These are phyloP conservation scores for Bombus difficillimus DNA, from an alignment of 1,140 invertebrate genomes.

Conservation along the genomic window DNA sequence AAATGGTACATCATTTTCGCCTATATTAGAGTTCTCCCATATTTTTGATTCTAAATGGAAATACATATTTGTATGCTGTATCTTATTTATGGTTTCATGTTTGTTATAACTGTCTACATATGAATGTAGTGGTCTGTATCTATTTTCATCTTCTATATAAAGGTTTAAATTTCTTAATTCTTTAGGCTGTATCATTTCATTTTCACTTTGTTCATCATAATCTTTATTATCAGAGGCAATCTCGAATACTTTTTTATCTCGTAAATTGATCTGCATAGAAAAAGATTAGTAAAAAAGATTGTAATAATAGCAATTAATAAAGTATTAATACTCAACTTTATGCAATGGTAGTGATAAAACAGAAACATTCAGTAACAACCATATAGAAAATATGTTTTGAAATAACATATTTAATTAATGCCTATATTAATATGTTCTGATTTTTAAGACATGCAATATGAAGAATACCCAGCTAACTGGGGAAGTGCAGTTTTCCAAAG, in stretches of 20 bases:
- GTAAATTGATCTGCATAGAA: constrained; percentile 59
- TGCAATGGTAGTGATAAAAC: constrained; percentile 55
- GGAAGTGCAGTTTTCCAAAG: constrained; percentile 74
- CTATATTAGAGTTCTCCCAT: constrained; percentile 52
- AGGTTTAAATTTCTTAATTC: constrained; percentile 64
- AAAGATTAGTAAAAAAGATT: constrained; percentile 10
- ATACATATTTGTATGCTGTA: constrained; percentile 36
- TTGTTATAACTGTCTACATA: constrained; percentile 72
- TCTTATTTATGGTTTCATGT: constrained; percentile 33
- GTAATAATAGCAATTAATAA: constrained; percentile 1
- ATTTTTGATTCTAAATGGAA: constrained; percentile 33
- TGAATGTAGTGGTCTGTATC: constrained; percentile 72
- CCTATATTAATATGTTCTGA: constrained; percentile 34
- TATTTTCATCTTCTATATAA: constrained; percentile 61
- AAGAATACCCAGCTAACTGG: constrained; percentile 71
- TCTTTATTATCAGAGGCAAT: constrained; percentile 68
- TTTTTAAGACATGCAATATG: constrained; percentile 72
- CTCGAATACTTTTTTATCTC: constrained; percentile 65
- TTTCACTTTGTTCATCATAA: constrained; percentile 70
- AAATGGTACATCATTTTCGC: constrained; percentile 60
- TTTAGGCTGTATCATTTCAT: constrained; percentile 72
- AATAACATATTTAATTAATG: constrained; percentile 41
- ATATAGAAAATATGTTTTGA: constrained; percentile 18
- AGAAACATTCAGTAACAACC: constrained; percentile 37
- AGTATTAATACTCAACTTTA: constrained; percentile 57